Conservation (phyloP, 2,888 invertebrate genomes). For the Norana najaformis region DNA sequence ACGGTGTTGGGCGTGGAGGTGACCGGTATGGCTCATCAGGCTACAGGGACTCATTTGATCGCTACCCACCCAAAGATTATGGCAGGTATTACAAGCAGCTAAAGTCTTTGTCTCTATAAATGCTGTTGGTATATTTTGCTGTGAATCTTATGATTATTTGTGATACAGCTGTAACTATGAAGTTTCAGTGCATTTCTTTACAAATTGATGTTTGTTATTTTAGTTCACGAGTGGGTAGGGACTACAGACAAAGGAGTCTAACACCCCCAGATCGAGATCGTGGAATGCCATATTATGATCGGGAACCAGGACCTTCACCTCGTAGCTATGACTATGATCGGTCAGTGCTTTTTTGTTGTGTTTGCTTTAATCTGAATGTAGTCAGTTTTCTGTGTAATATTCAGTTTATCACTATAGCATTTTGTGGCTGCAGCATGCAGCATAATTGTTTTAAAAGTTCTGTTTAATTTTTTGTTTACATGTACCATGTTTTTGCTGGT, state of each 20-base stretch:
- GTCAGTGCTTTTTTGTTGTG: neutral
- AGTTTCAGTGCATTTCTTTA: neutral
- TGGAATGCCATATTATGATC: slow-evolving; percentile 23
- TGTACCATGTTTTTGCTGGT: too few species aligned
- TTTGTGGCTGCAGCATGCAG: too few species aligned
- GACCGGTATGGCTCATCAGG: slow-evolving; percentile 20
- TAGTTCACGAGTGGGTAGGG: neutral
- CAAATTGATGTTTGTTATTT: neutral
- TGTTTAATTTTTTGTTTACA: too few species aligned
- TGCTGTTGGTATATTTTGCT: neutral
- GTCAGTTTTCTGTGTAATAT: too few species aligned
- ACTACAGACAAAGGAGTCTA: slow-evolving; percentile 15
- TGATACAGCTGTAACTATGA: neutral
- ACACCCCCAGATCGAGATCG: slow-evolving; percentile 24
- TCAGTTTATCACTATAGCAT: too few species aligned
- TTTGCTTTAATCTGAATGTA: neutral
- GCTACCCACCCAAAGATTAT: slow-evolving; percentile 17
- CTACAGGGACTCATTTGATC: slow-evolving; percentile 18
- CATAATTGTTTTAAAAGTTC: too few species aligned
- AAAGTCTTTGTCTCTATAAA: neutral
- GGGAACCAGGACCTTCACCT: neutral
- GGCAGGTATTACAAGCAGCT: neutral
- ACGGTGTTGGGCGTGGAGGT: neutral
- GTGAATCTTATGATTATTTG: neutral
- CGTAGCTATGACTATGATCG: slow-evolving; percentile 24